These are phyloP conservation scores for Dromaius novaehollandiae DNA, from an alignment of 2,113 vertebrate genomes.

Conservation along the genomic window DNA sequence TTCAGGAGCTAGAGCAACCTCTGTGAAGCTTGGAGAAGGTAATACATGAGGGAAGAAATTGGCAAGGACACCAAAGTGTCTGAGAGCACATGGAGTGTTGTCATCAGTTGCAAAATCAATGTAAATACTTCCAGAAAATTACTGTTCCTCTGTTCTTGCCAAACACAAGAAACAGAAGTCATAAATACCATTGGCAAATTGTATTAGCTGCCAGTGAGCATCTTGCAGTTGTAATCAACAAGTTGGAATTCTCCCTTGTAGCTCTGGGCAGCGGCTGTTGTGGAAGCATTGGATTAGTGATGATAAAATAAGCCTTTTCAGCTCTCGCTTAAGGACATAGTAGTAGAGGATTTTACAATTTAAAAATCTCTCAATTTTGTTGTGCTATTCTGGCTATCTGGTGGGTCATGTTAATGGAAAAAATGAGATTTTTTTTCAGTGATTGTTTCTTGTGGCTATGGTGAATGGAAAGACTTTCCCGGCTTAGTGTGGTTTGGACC, in stretches of 20 bases:
- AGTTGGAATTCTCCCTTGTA: background rate
- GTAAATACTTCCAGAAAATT: constrained; percentile 53
- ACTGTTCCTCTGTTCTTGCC: background rate
- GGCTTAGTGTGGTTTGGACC: background rate
- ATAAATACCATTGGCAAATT: constrained; percentile 8
- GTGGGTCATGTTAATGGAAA: background rate
- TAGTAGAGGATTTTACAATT: background rate
- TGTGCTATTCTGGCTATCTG: background rate
- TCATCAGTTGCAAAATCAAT: constrained; percentile 39
- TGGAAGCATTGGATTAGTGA: background rate
- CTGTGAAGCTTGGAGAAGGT: background rate
- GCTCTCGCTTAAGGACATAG: background rate
- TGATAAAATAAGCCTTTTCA: background rate
- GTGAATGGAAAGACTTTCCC: background rate
- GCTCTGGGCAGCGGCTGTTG: rapidly evolving
- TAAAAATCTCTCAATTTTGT: background rate
- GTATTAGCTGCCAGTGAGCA: background rate
- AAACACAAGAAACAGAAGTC: background rate
- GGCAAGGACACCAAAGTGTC: background rate
- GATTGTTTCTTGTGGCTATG: background rate
- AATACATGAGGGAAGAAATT: background rate
- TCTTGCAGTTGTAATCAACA: background rate
- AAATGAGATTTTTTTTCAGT: background rate
- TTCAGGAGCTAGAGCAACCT: background rate
- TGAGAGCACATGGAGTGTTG: constrained; percentile 29